A percentile compares a stretch with the other conserved stretches of the same genome.
Conservation (phyloP, 2,113 vertebrate species). For the Cyprinodon variegatus region DNA sequence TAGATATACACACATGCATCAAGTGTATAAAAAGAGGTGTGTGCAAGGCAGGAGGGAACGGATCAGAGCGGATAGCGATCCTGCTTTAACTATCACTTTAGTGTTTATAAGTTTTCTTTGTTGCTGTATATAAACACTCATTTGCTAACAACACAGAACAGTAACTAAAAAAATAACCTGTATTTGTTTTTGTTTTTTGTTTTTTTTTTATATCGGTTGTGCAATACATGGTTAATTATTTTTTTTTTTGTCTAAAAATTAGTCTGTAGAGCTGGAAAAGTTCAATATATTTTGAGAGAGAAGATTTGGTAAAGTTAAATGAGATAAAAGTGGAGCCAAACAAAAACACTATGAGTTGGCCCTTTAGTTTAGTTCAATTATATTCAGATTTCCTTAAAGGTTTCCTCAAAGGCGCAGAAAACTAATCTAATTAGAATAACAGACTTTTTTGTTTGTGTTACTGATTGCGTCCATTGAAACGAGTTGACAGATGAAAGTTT, state of each 20-base stretch:
- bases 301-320: neutral
- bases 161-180: constrained; percentile 16
- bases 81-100: constrained; percentile 25
- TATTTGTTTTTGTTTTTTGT: constrained; percentile 40
- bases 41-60: constrained; percentile 28
- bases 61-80: constrained; percentile 8
- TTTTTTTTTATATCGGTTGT: constrained; percentile 35
- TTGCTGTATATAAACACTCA: constrained; percentile 68
- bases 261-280: neutral
- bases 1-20: constrained; percentile 36
- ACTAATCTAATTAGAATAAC: too few relatives aligned
- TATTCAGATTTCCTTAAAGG: too few relatives aligned
- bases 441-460: neutral
- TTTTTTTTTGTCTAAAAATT: neutral
- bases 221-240: constrained; percentile 44
- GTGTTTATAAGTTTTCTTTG: constrained; percentile 70
- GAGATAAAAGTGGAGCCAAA: neutral
- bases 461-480: constrained; percentile 3
- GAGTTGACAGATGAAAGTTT: neutral
- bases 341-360: neutral
- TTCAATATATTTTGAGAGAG: neutral
- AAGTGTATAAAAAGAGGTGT: constrained; percentile 41
- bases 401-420: too few relatives aligned
- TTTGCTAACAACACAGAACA: constrained; percentile 57
- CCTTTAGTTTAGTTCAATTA: too few relatives aligned